phyloP scores from a whole-genome alignment of 2,113 vertebrate species.

The Muntiacus reevesi region DNA sequence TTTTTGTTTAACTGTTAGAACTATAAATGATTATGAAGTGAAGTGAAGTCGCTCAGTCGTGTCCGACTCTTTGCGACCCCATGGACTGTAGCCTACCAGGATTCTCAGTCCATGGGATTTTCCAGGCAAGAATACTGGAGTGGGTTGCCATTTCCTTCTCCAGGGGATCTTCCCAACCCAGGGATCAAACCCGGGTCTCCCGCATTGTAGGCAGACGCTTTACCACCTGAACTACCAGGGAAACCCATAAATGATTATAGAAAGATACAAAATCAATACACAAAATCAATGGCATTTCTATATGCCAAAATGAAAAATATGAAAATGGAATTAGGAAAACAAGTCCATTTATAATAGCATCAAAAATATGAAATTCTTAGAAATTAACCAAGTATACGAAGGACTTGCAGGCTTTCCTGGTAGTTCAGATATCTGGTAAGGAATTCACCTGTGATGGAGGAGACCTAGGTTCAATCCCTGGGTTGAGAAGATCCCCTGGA shows the following conservation, averaged over 20 bases:
- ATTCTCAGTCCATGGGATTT: too few relatives aligned
- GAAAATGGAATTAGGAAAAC: not conserved
- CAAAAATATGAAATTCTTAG: not conserved
- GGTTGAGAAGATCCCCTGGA: not conserved
- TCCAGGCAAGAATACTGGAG: too few relatives aligned
- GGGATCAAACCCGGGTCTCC: too few relatives aligned
- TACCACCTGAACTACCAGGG: too few relatives aligned
- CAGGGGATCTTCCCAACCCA: too few relatives aligned
- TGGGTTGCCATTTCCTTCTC: too few relatives aligned
- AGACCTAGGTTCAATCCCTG: not conserved
- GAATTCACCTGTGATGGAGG: not conserved
- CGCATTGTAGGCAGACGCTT: too few relatives aligned
- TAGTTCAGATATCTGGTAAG: not conserved
- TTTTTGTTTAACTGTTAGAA: not conserved
- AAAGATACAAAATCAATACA: not conserved
- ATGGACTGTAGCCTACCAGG: too few relatives aligned
- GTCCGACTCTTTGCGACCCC: too few relatives aligned
- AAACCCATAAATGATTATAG: not conserved
- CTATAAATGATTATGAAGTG: not conserved
- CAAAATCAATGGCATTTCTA: not conserved
- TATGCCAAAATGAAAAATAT: not conserved
- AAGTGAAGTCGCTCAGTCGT: too few relatives aligned
- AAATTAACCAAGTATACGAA: not conserved
- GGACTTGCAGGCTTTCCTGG: rapidly evolving
- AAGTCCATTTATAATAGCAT: not conserved